Conservation (phyloP, 2,797 vertebrate genomes). For the Salmo trutta region DNA sequence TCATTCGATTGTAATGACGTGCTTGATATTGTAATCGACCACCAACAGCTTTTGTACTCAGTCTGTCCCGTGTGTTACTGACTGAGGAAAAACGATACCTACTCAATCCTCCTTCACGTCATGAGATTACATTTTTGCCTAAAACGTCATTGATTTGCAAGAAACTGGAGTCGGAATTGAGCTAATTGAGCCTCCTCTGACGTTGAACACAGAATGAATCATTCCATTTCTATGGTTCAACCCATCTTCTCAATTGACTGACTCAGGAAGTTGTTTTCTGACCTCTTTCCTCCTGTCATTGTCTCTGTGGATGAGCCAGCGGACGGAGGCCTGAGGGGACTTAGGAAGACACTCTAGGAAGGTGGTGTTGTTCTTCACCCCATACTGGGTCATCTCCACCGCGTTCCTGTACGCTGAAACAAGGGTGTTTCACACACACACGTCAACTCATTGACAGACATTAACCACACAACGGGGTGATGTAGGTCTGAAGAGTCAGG, state of each 20-base stretch:
- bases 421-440: conserved; percentile 22
- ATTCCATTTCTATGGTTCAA: neutral
- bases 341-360: conserved; percentile 95
- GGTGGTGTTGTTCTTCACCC: conserved; percentile 96
- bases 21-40: conserved; percentile 27
- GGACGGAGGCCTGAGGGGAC: conserved; percentile 91
- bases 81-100: neutral
- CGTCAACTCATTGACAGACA: conserved; percentile 50
- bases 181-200: neutral
- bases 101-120: neutral
- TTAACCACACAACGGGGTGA: conserved; percentile 9
- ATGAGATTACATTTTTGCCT: neutral
- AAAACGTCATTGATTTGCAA: neutral
- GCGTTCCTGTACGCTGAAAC: conserved; percentile 92
- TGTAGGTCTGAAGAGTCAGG: conserved; percentile 20
- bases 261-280: conserved; percentile 47
- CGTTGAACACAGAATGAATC: neutral
- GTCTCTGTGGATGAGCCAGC: conserved; percentile 95
- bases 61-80: neutral
- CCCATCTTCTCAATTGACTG: neutral
- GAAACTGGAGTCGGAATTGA: neutral
- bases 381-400: conserved; percentile 91
- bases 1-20: conserved; percentile 19
- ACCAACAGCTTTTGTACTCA: neutral
- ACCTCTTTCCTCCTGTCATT: conserved; percentile 98